These are phyloP conservation scores for Nipponia nippon DNA, from an alignment of 2,113 vertebrate species.

Conservation along the genomic window DNA sequence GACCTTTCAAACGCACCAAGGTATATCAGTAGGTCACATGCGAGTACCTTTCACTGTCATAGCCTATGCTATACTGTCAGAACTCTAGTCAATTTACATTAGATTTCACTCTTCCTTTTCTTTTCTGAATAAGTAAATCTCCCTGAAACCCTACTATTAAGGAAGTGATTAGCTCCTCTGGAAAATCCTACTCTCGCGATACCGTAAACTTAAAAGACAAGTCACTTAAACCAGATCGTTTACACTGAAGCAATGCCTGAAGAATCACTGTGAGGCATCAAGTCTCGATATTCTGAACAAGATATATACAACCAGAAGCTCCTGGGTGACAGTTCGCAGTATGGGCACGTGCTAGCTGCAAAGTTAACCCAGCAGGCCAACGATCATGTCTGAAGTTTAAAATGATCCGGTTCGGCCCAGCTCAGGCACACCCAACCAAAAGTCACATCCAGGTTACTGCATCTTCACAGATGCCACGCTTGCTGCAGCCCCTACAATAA, in stretches of 20 bases:
- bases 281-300: not conserved
- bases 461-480: not conserved
- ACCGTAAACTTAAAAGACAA: not conserved
- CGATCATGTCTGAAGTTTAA: rapidly evolving
- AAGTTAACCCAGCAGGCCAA: not conserved
- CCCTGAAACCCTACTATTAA: not conserved
- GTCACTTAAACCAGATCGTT: not conserved
- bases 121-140: not conserved
- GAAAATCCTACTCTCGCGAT: not conserved
- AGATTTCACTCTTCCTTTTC: not conserved
- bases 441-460: not conserved
- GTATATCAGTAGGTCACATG: not conserved
- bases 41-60: not conserved
- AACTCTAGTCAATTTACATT: not conserved
- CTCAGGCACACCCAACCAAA: not conserved
- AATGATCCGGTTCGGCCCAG: not conserved
- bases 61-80: not conserved
- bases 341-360: not conserved
- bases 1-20: not conserved
- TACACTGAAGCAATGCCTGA: not conserved
- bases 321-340: not conserved
- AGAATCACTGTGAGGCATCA: not conserved
- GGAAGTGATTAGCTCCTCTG: not conserved
- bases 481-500: not conserved
- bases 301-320: not conserved